Evolutionary conservation across 1,140 invertebrate species (phyloP), one percentile per base, ranked within the genome.

Genomic region (Drosophila triauraria): DNA sequence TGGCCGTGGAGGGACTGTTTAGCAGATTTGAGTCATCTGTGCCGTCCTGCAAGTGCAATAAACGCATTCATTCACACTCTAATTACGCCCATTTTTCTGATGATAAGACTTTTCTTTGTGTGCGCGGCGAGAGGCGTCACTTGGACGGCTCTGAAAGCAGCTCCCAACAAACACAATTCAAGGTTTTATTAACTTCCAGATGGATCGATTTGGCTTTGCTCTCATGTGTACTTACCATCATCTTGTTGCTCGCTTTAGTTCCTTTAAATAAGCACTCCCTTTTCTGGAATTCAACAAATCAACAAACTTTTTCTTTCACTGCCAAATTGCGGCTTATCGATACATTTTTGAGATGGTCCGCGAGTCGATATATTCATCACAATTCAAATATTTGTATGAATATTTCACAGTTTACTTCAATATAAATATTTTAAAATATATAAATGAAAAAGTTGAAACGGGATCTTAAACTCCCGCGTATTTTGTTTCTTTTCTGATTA

Each of bases 21-120:
- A 86, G 54, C 59, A 86, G 53, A 43, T 67, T 90, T 88, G 84
- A 88, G 65, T 88, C 84, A 88, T 90, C 84, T 62, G 69, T 84
- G 38, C 84, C 84, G 77, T 88, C 84, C 84, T 88, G 60, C 10
- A 68, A 44, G 40, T 61, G 62, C 62, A 75, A 69, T 25, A 38
- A 51, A 75, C 20, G 3, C 20, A 68, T 71, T 53, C 72, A 82
- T 65, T 51, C 64, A 63, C 58, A 65, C 50, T 82, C 58, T 48
- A 81, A 81, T 81, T 90, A 87, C 84, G 84, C 84, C 84, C 85
- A 90, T 83, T 90, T 75, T 69, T 77, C 8, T 58, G 20, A 53
- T 84, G 84, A 88, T 88, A 88, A 88, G 85, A 53, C 47, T 43
- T 54, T 50, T 78, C 80, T 80, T 88, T 84, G 77, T 72, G 43